Base-by-base conservation (phyloP, 1,140 invertebrate genomes). In the Meloidogyne hapla region DNA sequence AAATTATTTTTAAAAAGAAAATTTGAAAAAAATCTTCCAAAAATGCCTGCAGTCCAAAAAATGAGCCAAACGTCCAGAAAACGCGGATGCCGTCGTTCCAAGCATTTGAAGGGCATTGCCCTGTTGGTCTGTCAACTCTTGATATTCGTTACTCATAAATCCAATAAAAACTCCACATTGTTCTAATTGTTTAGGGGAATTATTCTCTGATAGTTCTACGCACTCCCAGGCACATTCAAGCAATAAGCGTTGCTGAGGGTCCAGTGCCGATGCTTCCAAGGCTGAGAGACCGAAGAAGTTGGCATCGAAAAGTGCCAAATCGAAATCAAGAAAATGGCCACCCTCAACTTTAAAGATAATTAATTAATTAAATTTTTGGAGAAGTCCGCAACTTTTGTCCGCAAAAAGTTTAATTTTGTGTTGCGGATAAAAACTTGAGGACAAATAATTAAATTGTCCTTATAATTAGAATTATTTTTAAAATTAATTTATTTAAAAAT, bases 231-330 rank as follows among this genome's bases (percentile, higher is more conserved):
- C 87, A 74, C 86, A 87, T 80, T 91, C 90, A 25, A 90, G 84
- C 28, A 91, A 77, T 45, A 90, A 83, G 69, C 90, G 84, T 1
- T 87, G 88, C 82, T 89, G 88, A 5, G 90, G 90, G 81, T 91
- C 90, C 89, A 90, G 89, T 12, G 85, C 85, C 48, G 89, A 83
- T 0, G 89, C 87, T 77, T 90, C 88, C 79, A 88, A 89, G 4
- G 87, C 85, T 78, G 88, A 87, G 26, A 91, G 86, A 2, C 88
- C 88, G 78, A 91, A 91, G 79, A 90, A 91, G 0, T 84, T 84
- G 2, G 88, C 87, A 82, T 91, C 90, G 79, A 91, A 91, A 80
- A 91, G 91, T 33, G 89, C 87, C 42, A 98, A 82, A 79, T 95
- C 92, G 88, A 95, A 28, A n/a, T 25, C 21, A 4, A 81, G 25